These are phyloP conservation scores for Tipula confusa DNA, from an alignment of 2,888 invertebrate genomes.

Conservation along the genomic window DNA sequence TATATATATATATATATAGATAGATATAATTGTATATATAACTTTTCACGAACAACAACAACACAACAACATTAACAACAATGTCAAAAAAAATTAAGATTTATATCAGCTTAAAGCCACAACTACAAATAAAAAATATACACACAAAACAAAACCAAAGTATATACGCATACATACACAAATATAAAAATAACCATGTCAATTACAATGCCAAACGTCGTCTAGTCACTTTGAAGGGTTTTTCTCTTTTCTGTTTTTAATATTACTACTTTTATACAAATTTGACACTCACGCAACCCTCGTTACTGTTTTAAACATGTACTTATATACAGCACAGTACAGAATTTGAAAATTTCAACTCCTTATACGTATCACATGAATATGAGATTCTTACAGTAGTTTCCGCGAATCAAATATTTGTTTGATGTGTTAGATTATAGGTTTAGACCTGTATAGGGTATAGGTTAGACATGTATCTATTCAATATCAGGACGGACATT, in stretches of 20 bases:
- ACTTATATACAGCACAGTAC: too few species aligned
- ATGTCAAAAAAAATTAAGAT: not conserved
- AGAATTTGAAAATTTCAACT: too few species aligned
- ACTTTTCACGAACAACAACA: not conserved
- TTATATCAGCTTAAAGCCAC: not conserved
- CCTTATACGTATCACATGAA: too few species aligned
- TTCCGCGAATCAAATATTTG: too few species aligned
- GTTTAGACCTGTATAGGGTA: too few species aligned
- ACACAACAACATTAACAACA: not conserved
- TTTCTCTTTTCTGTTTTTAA: not conserved
- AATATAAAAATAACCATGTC: constrained; percentile 26
- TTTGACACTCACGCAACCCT: constrained; percentile 20
- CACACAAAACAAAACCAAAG: not conserved
- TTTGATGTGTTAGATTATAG: too few species aligned
- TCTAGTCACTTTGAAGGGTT: constrained; percentile 28
- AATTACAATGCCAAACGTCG: constrained; percentile 29
- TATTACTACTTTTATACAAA: not conserved
- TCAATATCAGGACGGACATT: too few species aligned
- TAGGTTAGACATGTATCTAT: too few species aligned
- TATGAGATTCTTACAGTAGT: too few species aligned
- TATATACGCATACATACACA: not conserved
- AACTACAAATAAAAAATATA: not conserved
- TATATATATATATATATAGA: too few species aligned
- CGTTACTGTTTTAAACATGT: not conserved
- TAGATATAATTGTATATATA: too few species aligned